phyloP scores from a whole-genome alignment of 2,113 vertebrate species.

The Pyxicephalus adspersus region DNA sequence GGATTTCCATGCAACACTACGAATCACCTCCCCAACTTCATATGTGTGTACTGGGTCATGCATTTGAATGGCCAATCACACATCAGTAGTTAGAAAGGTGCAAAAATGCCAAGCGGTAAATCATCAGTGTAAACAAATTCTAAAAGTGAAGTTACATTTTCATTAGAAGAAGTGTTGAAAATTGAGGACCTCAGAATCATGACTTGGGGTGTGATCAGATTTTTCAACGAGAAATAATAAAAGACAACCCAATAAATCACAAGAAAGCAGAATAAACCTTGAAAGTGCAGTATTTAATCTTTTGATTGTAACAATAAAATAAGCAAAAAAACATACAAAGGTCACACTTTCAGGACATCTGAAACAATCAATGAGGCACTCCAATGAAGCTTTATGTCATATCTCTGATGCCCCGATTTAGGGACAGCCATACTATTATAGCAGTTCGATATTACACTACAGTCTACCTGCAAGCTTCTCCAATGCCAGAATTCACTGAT shows the following conservation, averaged over 20 bases:
- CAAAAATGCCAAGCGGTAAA: too few species aligned
- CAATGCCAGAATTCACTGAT: neutral
- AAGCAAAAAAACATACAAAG: constrained; percentile 40
- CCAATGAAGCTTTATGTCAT: neutral
- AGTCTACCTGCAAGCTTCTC: neutral
- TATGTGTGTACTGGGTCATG: too few species aligned
- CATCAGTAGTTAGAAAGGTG: too few species aligned
- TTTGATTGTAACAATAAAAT: constrained; percentile 40
- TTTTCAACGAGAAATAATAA: neutral
- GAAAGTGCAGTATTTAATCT: constrained; percentile 59
- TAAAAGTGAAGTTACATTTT: too few species aligned
- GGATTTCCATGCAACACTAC: too few species aligned
- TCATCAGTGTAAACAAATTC: too few species aligned
- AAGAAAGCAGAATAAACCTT: constrained; percentile 59
- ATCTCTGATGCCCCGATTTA: neutral
- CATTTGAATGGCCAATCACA: too few species aligned
- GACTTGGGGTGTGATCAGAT: too few species aligned
- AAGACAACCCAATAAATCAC: neutral
- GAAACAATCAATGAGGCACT: neutral
- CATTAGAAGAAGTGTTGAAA: too few species aligned
- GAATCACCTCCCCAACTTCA: too few species aligned
- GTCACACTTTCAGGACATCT: constrained; percentile 24
- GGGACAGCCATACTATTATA: neutral
- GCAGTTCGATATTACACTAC: neutral
- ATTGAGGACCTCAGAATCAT: too few species aligned